Percentiles rank a stretch among this genome's conserved stretches.
Conservation (phyloP, 2,113 vertebrate genomes). For the Sapajus apella region DNA sequence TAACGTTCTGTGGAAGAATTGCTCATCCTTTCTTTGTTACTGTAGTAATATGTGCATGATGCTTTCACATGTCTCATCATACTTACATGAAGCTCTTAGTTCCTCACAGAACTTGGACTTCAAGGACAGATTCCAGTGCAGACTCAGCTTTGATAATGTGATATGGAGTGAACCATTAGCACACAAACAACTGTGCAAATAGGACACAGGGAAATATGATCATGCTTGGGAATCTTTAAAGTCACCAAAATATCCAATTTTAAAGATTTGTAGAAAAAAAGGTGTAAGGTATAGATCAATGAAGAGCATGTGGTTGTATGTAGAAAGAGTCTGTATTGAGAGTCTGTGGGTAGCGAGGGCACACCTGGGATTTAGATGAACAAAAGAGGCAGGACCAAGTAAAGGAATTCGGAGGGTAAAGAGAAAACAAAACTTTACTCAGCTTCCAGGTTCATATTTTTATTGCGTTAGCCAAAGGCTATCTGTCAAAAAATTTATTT, state of each 20-base stretch:
- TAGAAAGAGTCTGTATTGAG: background rate
- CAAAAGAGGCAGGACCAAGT: background rate
- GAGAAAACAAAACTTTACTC: background rate
- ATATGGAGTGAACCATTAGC: background rate
- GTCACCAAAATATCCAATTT: background rate
- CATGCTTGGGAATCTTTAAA: background rate
- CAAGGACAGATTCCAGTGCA: background rate
- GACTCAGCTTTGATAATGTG: background rate
- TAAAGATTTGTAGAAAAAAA: background rate
- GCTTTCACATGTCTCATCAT: background rate
- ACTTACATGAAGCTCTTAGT: background rate
- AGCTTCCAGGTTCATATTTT: background rate
- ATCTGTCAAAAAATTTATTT: background rate
- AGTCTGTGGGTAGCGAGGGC: background rate
- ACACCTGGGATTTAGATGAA: background rate
- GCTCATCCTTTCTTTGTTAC: background rate
- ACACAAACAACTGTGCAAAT: background rate
- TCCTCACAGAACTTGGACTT: background rate
- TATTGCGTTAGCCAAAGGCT: background rate
- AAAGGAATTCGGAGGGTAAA: background rate
- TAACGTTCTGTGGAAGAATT: background rate
- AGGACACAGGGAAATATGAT: background rate
- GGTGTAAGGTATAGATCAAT: background rate
- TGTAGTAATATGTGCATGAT: background rate
- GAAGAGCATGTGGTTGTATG: background rate